Conservation (phyloP, 2,113 vertebrate species). For the Climacteris rufus region DNA sequence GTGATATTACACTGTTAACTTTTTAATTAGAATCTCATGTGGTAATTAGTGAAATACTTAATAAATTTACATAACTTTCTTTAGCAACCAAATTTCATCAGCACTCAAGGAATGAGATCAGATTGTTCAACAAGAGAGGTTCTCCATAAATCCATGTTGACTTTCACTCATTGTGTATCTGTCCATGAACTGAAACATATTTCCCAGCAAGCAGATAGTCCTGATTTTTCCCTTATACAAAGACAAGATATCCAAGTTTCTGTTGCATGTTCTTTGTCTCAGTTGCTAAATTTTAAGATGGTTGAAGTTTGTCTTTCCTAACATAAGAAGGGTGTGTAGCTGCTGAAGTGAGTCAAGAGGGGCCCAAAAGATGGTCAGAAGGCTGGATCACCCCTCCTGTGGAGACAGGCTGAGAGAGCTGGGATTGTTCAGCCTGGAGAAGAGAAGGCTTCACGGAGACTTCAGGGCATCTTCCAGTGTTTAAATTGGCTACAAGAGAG, state of each 20-base stretch:
- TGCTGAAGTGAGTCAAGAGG: not conserved
- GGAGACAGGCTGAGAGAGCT: not conserved
- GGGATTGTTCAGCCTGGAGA: not conserved
- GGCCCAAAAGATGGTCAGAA: not conserved
- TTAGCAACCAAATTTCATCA: not conserved
- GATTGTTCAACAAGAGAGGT: not conserved
- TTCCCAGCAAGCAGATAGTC: not conserved
- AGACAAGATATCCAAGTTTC: not conserved
- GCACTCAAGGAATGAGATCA: not conserved
- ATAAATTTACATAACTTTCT: conserved; percentile 7
- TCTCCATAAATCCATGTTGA: not conserved
- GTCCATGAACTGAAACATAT: not conserved
- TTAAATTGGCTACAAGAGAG: not conserved
- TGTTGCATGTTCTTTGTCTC: not conserved
- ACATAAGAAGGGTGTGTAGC: not conserved
- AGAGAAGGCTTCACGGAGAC: not conserved
- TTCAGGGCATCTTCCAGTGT: too few species aligned
- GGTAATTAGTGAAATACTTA: conserved; percentile 18
- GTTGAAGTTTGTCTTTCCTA: not conserved
- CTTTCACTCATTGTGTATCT: not conserved
- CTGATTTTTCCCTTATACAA: not conserved
- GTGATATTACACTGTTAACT: not conserved
- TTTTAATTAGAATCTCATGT: conserved; percentile 11
- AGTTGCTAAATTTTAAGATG: not conserved
- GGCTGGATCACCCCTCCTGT: not conserved